Evolutionary conservation across 2,113 vertebrate genomes (phyloP).

Genomic region (Heterotis niloticus): DNA sequence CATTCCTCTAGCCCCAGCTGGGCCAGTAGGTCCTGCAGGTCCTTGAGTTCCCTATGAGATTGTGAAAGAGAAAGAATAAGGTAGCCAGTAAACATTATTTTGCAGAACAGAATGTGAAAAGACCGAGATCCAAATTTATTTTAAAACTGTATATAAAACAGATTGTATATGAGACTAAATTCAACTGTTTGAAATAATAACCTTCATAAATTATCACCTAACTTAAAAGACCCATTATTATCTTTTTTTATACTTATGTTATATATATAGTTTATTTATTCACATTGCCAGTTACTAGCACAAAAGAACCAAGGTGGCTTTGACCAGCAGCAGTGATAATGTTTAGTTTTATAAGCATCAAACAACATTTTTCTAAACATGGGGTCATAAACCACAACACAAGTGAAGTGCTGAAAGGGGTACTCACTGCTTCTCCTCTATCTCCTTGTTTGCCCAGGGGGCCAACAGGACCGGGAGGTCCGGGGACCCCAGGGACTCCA

Average conservation of each 20-base stretch:
- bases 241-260: no score
- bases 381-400: background rate
- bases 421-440: conserved; percentile 89
- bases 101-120: background rate
- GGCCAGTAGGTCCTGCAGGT: conserved; percentile 82
- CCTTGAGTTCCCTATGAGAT: conserved; percentile 84
- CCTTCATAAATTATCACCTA: no score
- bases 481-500: conserved; percentile 83
- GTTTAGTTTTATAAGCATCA: background rate
- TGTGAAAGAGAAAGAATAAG: background rate
- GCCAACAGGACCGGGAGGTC: conserved; percentile 81
- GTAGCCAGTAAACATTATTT: background rate
- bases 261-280: background rate
- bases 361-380: background rate
- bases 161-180: no score
- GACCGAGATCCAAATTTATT: no score
- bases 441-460: conserved; percentile 96
- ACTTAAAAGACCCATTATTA: no score
- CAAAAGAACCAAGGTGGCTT: no score
- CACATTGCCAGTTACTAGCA: background rate
- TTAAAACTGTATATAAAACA: no score
- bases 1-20: conserved; percentile 86
- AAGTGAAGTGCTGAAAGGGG: background rate
- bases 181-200: no score
- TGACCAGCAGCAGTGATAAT: background rate